Base-by-base conservation (phyloP, 2,113 vertebrate genomes). In the Istiophorus platypterus region DNA sequence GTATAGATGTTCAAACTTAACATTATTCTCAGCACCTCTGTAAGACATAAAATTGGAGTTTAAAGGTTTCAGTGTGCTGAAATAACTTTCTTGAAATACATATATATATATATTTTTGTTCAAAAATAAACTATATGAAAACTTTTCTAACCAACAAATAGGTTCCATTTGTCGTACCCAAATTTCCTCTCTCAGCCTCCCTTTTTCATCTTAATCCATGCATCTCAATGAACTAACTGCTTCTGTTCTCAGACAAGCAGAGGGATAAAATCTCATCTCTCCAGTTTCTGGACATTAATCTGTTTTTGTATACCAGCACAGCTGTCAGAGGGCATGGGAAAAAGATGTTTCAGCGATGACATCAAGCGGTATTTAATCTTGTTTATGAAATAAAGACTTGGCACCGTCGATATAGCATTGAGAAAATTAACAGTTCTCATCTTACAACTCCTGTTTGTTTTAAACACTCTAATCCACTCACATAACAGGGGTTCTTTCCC, bases 331-430 rank as follows among this genome's bases (percentile, higher is more conserved):
- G 73, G 69, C 86, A 84, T 81, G 82, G 79, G 87, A 84, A 86
- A 82, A 84, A 72, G 71, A 78, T 58, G 68, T 71, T 63, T 80
- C 57, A 72, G 49, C 51, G 49, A 82, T 82, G 72, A 88, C 86
- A 87, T 74, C 22, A 73, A 82, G 61, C 54, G 56, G 27, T 66
- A 58, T 71, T 85, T 84, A 78, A 86, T 89, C 72, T 78, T 88
- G 85, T 91, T 90, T 88, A 84, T 73, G 76, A 81, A 86, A 87
- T 78, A 85, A 92, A 59, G 59, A 73, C 62, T 80, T 85, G 81
- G 70, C 67, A 14, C 37, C 34, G 41, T 45, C 41, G 63, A 68
- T 82, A 87, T 52, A 82, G 65, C 17, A 17, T 37, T 69, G 45
- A 67, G 80, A 81, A 89, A 88, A 85, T 78, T 10, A 87, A 57